Base-by-base conservation (phyloP, 2,797 vertebrate genomes). In the Podarcis siculus region DNA sequence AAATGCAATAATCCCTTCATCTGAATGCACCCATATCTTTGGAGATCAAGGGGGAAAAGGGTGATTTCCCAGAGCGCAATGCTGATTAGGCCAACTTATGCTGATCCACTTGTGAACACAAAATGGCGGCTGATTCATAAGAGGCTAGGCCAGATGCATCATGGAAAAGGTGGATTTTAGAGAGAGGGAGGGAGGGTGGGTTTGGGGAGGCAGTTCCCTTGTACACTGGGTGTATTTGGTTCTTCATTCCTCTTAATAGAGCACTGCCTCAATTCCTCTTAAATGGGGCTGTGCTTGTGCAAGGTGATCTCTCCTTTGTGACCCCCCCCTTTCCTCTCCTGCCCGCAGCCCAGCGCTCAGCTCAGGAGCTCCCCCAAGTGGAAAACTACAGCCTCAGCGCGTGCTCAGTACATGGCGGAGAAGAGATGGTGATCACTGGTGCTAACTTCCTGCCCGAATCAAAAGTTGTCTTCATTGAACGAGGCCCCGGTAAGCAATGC, bases 351-450 rank as follows among this genome's bases (percentile, higher is more conserved):
- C 98, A 99, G 95, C 98, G 98, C 72, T 99, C 98, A 0, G 98
- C 98, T 61, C 98, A 99, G 96, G 98, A 99, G 94, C 97, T 99
- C 87, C 98, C 98, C 4, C 97, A 98, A 92, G 98, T 99, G 75
- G 98, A 99, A 94, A 98, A 97, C 0, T 97, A 98, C 92, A 98
- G 96, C 84, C 96, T 98, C 21, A 98, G 97, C 0, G 98, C 98
- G 89, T 98, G 98, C 91, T 98, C 97, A 0, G 97, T 98, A 88
- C 98, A 98, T 61, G 98, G 98, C 77, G 98, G 98, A 1, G 98
- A 98, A 89, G 98, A 98, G 92, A 97, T 99, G 66, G 95, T 98
- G 86, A 95, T 99, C 86, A 97, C 97, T 0, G 98, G 98, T 77
- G 96, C 96, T 89, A 99, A 99, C 96, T 99, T 98, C 94, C 96